A percentile compares a stretch with the other conserved stretches of the same genome.
phyloP scores from a whole-genome alignment of 1,140 invertebrate species.

The Gyrodactylus bullatarudis region DNA sequence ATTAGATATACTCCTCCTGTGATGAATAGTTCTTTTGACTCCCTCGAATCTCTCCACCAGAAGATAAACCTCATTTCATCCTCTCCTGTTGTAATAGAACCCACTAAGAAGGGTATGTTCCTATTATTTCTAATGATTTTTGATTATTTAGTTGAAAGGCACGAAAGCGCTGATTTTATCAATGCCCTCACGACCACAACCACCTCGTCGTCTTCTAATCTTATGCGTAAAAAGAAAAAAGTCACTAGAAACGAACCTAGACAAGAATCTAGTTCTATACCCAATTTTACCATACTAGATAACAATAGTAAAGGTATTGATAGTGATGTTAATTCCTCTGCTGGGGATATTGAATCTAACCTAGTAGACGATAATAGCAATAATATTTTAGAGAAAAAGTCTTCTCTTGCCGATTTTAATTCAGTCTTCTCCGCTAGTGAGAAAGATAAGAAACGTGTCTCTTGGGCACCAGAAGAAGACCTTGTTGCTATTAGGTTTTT shows the following conservation, averaged over 20 bases:
- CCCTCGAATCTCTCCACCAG: background rate
- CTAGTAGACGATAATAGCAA: background rate
- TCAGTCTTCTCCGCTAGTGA: background rate
- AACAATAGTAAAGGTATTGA: background rate
- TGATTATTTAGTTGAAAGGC: background rate
- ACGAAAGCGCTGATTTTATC: background rate
- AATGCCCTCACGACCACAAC: background rate
- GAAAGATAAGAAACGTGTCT: background rate
- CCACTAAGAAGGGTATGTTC: too few relatives aligned
- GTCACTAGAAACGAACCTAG: background rate
- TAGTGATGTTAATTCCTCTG: background rate
- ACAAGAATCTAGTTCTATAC: background rate
- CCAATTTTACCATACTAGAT: background rate
- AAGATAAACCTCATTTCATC: background rate
- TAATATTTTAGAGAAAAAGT: background rate
- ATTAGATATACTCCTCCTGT: background rate
- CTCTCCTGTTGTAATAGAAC: too few relatives aligned
- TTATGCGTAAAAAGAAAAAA: background rate
- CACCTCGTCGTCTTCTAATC: background rate
- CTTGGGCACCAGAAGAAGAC: conserved; percentile 4
- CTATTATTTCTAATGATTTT: too few relatives aligned
- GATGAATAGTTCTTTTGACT: background rate
- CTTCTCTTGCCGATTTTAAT: background rate
- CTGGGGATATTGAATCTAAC: background rate
- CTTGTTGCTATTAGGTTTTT: background rate